phyloP scores from a whole-genome alignment of 2,113 vertebrate genomes.

The Megaptera novaeangliae region DNA sequence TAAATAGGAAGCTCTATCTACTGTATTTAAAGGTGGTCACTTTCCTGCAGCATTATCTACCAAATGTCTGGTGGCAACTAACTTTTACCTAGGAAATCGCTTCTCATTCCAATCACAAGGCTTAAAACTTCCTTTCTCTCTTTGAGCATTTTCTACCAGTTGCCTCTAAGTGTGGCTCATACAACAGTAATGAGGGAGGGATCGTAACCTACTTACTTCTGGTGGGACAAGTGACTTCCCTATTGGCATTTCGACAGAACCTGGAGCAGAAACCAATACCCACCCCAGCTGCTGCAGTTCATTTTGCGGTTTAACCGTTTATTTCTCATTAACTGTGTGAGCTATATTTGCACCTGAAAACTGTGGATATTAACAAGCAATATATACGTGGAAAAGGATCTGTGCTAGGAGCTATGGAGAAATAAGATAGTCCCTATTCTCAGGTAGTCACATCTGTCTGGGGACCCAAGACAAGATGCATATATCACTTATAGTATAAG shows the following conservation, averaged over 20 bases:
- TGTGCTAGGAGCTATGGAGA: not conserved
- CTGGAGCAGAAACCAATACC: not conserved
- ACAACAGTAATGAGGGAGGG: not conserved
- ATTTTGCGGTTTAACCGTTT: not conserved
- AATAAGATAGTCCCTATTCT: not conserved
- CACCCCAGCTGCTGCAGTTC: not conserved
- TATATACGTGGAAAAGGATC: not conserved
- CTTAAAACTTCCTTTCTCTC: not conserved
- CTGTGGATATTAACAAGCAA: not conserved
- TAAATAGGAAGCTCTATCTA: not conserved
- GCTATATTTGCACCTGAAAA: not conserved
- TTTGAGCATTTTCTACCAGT: not conserved
- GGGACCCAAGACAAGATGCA: not conserved
- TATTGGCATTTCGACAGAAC: not conserved
- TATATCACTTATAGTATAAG: not conserved
- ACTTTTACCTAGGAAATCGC: not conserved
- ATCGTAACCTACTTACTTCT: not conserved
- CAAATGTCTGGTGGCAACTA: not conserved
- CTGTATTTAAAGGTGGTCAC: not conserved
- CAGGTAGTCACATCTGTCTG: not conserved
- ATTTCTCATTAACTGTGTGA: not conserved
- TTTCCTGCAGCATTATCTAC: not conserved
- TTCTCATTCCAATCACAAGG: not conserved
- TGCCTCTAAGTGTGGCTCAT: not conserved
- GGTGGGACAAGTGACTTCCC: not conserved